These are phyloP conservation scores for Samia ricini DNA, from an alignment of 1,140 invertebrate species.

Conservation along the genomic window DNA sequence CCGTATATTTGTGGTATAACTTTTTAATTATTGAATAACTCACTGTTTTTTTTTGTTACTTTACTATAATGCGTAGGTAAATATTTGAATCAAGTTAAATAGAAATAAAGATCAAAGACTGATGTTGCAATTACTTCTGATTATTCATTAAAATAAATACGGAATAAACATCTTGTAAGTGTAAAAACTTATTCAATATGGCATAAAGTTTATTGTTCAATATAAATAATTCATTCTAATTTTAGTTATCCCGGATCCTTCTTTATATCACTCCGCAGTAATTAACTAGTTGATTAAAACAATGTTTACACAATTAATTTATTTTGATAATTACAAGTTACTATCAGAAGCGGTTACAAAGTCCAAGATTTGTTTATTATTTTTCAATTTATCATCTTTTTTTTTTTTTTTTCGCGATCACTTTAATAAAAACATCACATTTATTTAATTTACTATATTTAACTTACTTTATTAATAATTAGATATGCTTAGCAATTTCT, in stretches of 20 bases:
- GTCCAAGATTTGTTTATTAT: slow-evolving; percentile 37
- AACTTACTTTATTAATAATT: no score
- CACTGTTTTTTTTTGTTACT: slow-evolving; percentile 46
- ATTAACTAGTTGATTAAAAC: slow-evolving; percentile 15
- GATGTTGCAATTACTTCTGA: slow-evolving; percentile 21
- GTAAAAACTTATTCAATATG: slow-evolving; percentile 4
- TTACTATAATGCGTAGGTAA: slow-evolving; percentile 26
- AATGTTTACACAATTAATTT: slow-evolving; percentile 19
- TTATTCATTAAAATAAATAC: not conserved
- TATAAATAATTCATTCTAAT: slow-evolving; percentile 6
- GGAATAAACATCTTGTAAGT: not conserved
- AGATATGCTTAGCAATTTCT: no score
- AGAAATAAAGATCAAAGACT: slow-evolving; percentile 53
- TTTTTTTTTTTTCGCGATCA: not conserved
- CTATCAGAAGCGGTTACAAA: slow-evolving; percentile 32
- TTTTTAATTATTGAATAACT: slow-evolving; percentile 26
- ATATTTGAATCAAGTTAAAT: slow-evolving; percentile 51
- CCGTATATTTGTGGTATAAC: slow-evolving; percentile 8
- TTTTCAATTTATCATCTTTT: slow-evolving; percentile 3
- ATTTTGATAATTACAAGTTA: slow-evolving; percentile 32
- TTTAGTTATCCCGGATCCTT: slow-evolving; percentile 13
- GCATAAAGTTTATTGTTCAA: slow-evolving; percentile 1
- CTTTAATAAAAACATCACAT: no score
- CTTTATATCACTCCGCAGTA: slow-evolving; percentile 1
- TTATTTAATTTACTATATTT: no score